Evolutionary conservation across 2,888 invertebrate genomes (phyloP).

Genomic region (Gisinianus flammeolus): DNA sequence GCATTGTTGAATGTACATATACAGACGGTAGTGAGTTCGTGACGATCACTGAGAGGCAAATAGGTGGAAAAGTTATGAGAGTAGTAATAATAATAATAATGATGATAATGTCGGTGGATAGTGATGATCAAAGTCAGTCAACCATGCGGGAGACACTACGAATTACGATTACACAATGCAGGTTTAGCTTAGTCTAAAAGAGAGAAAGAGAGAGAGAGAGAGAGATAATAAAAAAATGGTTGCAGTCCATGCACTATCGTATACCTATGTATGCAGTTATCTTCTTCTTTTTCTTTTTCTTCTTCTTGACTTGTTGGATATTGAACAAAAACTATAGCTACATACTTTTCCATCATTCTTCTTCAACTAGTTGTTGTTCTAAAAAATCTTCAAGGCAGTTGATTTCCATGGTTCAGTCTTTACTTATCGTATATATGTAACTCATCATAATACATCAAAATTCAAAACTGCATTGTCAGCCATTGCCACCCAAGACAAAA

Average conservation of each 20-base stretch:
- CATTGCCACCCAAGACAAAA: not conserved
- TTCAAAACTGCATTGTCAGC: not conserved
- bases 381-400: not conserved
- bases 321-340: no score
- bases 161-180: not conserved
- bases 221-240: no score
- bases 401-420: not conserved
- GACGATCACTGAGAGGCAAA: slow-evolving; percentile 7
- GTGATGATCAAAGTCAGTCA: no score
- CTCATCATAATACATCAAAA: not conserved
- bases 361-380: no score
- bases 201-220: no score
- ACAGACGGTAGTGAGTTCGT: slow-evolving; percentile 7
- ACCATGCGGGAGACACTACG: not conserved
- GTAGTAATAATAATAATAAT: slow-evolving; percentile 3
- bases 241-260: no score
- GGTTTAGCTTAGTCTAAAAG: no score
- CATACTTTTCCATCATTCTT: no score
- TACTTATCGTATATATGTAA: not conserved
- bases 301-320: not conserved
- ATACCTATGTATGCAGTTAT: no score
- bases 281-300: no score
- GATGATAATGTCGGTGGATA: not conserved
- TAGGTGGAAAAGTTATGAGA: slow-evolving; percentile 10
- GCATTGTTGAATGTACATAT: no score